Evolutionary conservation across 2,888 invertebrate genomes (phyloP).

Genomic region (Chrysolina americana): DNA sequence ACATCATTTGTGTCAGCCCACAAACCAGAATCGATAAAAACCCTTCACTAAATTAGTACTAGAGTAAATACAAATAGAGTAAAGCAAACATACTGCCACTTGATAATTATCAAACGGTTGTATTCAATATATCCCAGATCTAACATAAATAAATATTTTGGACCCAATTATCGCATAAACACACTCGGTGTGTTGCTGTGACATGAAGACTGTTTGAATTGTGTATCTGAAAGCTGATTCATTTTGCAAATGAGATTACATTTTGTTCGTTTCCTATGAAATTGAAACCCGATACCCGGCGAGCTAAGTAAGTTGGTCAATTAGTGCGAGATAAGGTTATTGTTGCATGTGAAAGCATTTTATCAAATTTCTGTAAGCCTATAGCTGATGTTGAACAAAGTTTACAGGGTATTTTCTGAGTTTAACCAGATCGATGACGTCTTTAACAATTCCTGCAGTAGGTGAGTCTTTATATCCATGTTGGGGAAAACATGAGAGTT

Average conservation of each 20-base stretch:
- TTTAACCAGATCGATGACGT: too few relatives aligned
- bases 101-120: constrained; percentile 17
- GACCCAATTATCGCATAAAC: constrained; percentile 16
- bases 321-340: not conserved
- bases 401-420: not conserved
- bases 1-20: constrained; percentile 1
- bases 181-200: not conserved
- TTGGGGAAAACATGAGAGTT: too few relatives aligned
- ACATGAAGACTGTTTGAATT: constrained; percentile 20
- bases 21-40: constrained; percentile 18
- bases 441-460: too few relatives aligned
- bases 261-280: constrained; percentile 38
- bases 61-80: constrained; percentile 24
- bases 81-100: constrained; percentile 6
- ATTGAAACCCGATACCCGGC: constrained; percentile 34
- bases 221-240: constrained; percentile 33
- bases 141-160: constrained; percentile 38
- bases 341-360: constrained; percentile 9
- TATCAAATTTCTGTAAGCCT: constrained; percentile 1
- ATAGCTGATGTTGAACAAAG: not conserved
- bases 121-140: constrained; percentile 22
- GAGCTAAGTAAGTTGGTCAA: constrained; percentile 10
- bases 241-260: constrained; percentile 42
- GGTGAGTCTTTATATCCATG: too few relatives aligned
- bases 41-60: constrained; percentile 28